Conservation (phyloP, 2,113 vertebrate genomes). For the Apodemus sylvaticus region DNA sequence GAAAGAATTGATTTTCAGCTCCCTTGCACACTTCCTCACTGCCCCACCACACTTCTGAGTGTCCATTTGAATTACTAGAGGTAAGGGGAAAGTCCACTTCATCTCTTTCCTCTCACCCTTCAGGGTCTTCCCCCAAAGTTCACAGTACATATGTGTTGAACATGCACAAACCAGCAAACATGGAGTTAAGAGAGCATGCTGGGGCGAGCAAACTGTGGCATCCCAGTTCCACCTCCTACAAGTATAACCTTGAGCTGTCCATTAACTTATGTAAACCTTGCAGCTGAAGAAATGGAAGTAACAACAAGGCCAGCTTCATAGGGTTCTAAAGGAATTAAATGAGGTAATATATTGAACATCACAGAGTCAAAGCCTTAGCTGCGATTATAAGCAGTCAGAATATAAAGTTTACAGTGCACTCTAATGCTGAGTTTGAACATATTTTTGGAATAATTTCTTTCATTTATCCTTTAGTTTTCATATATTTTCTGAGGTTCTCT, state of each 20-base stretch:
- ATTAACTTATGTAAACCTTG: not conserved
- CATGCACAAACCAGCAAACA: not conserved
- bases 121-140: not conserved
- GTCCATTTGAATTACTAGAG: not conserved
- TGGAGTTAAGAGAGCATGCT: not conserved
- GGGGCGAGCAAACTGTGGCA: not conserved
- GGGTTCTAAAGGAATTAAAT: slow-evolving; percentile 5
- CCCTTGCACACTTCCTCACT: slow-evolving; percentile 1
- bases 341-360: not conserved
- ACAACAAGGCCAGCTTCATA: slow-evolving; percentile 9
- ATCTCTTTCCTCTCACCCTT: not conserved
- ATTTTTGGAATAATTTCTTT: slow-evolving; percentile 19
- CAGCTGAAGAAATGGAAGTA: slow-evolving; percentile 11
- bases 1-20: not conserved
- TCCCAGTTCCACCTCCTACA: not conserved
- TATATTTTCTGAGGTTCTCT: slow-evolving; percentile 38
- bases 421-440: slow-evolving; percentile 37
- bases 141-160: not conserved
- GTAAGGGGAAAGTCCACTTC: slow-evolving; percentile 6
- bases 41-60: not conserved
- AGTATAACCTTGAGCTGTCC: not conserved
- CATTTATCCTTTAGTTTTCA: slow-evolving; percentile 17
- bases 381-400: slow-evolving; percentile 37
- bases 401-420: not conserved
- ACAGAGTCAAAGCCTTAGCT: not conserved